Conservation (phyloP, 2,797 vertebrate species). For the Cryptoprocta ferox region DNA sequence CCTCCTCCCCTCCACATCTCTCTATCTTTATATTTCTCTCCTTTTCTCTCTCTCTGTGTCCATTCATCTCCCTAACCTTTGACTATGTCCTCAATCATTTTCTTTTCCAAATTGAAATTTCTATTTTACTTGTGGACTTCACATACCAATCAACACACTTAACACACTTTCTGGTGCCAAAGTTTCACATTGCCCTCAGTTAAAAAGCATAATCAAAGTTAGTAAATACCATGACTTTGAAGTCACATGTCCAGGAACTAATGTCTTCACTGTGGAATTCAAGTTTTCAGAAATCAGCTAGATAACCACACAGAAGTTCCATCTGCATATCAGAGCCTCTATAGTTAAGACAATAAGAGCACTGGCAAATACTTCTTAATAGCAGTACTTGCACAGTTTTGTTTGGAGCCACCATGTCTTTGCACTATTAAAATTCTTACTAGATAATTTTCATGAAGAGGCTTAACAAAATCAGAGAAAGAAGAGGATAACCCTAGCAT, state of each 20-base stretch:
- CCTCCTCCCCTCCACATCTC: not conserved
- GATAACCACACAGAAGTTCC: not conserved
- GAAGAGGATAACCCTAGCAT: constrained; percentile 45
- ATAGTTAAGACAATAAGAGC: constrained; percentile 15
- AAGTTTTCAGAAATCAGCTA: not conserved
- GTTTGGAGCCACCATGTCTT: constrained; percentile 40
- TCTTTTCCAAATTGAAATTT: not conserved
- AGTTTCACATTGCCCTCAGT: not conserved
- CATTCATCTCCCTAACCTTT: not conserved
- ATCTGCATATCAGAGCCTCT: constrained; percentile 27
- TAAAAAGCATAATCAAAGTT: not conserved
- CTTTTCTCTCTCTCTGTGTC: not conserved
- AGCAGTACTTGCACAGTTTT: not conserved
- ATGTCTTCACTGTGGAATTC: not conserved
- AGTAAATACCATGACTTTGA: not conserved
- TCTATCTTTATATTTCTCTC: not conserved
- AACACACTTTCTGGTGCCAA: not conserved
- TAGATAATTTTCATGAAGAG: constrained; percentile 34
- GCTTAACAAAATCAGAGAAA: constrained; percentile 59
- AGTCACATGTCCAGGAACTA: not conserved
- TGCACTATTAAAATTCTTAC: constrained; percentile 57
- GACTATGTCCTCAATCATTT: not conserved
- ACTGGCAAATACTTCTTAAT: constrained; percentile 11
- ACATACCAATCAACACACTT: constrained; percentile 1
- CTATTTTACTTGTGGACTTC: not conserved